phyloP scores from a whole-genome alignment of 2,113 vertebrate genomes.

The Halichoeres trimaculatus region DNA sequence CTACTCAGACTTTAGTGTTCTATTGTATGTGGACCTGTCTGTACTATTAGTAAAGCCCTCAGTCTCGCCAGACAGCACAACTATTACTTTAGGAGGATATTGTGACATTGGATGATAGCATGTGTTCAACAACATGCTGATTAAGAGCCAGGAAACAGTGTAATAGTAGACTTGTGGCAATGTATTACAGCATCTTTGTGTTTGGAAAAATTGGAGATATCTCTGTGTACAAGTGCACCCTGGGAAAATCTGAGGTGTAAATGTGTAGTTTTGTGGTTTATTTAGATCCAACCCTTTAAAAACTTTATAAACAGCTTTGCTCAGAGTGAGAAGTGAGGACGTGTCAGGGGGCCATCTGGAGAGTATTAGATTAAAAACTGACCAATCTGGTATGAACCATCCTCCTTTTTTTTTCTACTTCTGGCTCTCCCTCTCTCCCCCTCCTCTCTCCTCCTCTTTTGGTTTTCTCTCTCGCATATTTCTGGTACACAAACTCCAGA shows the following conservation, averaged over 20 bases:
- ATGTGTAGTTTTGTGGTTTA: neutral
- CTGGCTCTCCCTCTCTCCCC: neutral
- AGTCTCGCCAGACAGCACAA: constrained; percentile 6
- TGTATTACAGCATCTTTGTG: neutral
- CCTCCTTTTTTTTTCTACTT: neutral
- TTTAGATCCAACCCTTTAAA: neutral
- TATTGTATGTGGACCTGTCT: neutral
- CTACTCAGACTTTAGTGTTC: neutral
- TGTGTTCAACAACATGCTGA: neutral
- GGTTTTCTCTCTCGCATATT: constrained; percentile 29
- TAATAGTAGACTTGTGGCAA: constrained; percentile 1
- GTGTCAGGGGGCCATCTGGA: constrained; percentile 65
- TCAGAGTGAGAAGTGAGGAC: constrained; percentile 49
- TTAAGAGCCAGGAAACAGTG: constrained; percentile 14
- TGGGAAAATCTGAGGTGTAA: too few species aligned
- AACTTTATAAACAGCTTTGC: constrained; percentile 10
- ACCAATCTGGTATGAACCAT: constrained; percentile 22
- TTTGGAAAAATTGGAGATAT: too few species aligned
- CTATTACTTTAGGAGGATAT: constrained; percentile 1
- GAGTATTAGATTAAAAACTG: constrained; percentile 34
- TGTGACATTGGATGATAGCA: constrained; percentile 6
- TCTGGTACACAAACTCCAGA: constrained; percentile 33
- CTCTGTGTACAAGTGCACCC: too few species aligned
- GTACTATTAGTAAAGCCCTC: neutral
- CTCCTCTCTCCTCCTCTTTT: constrained; percentile 13